Base-by-base conservation (phyloP, 2,113 vertebrate genomes). In the Pica pica region DNA sequence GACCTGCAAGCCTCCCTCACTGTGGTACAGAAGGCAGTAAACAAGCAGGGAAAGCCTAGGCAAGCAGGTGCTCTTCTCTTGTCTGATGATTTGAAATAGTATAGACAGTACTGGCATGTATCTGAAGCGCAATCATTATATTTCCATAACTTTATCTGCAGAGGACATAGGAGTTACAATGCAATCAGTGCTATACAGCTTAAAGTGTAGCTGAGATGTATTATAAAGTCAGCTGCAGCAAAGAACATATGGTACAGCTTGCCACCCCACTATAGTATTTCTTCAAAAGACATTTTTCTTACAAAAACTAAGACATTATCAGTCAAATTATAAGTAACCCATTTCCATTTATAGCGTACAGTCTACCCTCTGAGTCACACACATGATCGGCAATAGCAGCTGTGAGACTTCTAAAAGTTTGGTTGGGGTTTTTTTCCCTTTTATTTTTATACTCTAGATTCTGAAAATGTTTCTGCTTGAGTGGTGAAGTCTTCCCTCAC, bases 341-440 rank as follows among this genome's bases (percentile, higher is more conserved):
- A 89, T 92, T 97, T 98, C 97, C 96, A 97, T 96, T 97, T 97
- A 96, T 97, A 97, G 96, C 39, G 7, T 71, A 52, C 85, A 80
- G 93, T 94, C 96, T 95, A 78, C 90, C 56, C 94, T 96, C 93
- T 96, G 96, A 97, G 94, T 95, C 95, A 95, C 71, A 60, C 60
- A 67, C 65, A 64, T 15, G 11, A 92, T 93, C 49, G 2, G 90
- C 90, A 80, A 60, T 79, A 95, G 90, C 96, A 97, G 97, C 97
- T 97, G 96, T 33, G 90, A 96, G 90, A 86, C 81, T 95, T 87
- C 65, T 84, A 39, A 67, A 94, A 93, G 75, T 89, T 89, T 33
- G 35, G 59, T 44, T 50, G 13, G 35, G 11, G 0, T 4, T 59
- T 10, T 30, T n/a, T 63, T 69, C 55, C 10, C 31, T 85, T 80